Conservation (phyloP, 2,888 invertebrate species). For the Tipula helvola region DNA sequence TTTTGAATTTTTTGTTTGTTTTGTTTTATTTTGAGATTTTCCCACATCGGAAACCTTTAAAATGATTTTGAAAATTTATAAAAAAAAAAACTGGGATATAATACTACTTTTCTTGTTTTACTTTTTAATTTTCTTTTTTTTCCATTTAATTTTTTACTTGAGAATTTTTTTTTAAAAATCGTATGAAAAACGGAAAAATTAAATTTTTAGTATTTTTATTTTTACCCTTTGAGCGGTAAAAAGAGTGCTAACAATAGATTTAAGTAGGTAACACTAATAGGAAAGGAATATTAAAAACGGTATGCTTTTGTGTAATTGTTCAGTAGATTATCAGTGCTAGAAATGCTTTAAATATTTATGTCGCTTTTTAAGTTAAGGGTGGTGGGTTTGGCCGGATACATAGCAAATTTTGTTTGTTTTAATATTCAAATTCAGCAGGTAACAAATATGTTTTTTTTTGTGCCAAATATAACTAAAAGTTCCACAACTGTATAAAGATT, state of each 20-base stretch:
- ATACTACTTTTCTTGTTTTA: neutral
- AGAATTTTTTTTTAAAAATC: neutral
- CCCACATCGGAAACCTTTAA: neutral
- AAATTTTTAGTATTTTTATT: neutral
- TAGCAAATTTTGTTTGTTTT: too few relatives aligned
- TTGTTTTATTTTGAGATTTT: neutral
- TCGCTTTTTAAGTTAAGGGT: neutral
- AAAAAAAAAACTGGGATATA: constrained; percentile 11
- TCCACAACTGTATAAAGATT: too few relatives aligned
- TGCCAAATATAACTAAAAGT: too few relatives aligned
- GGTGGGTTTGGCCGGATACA: neutral
- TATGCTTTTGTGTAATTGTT: neutral
- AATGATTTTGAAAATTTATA: neutral
- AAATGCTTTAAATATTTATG: neutral
- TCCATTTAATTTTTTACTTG: neutral
- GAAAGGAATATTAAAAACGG: neutral
- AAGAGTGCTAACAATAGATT: neutral
- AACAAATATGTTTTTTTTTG: too few relatives aligned
- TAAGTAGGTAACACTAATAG: neutral
- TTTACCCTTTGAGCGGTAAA: neutral
- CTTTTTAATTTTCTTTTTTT: neutral
- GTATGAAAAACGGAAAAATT: neutral
- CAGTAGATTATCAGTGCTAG: neutral
- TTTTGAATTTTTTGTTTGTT: neutral
- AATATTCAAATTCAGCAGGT: too few relatives aligned